phyloP scores from a whole-genome alignment of 2,888 invertebrate species.

The Athrips mouffetella region DNA sequence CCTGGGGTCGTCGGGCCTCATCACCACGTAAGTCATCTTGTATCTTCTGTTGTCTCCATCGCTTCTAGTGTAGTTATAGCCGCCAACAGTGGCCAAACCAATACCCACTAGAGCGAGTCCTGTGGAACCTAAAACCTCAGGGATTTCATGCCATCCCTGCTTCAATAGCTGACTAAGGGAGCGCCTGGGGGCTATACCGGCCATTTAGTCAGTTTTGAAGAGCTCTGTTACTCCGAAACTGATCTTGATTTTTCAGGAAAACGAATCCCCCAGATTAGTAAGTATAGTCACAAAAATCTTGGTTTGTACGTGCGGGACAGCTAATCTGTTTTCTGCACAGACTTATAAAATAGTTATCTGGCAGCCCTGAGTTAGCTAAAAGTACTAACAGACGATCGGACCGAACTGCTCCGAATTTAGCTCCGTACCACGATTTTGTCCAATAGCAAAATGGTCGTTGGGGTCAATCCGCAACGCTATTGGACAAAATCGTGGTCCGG shows the following conservation, averaged over 20 bases:
- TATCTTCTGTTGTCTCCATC: slow-evolving; percentile 84
- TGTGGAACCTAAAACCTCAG: slow-evolving; percentile 82
- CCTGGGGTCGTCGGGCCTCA: slow-evolving; percentile 83
- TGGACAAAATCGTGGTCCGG: no score
- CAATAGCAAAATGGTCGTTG: no score
- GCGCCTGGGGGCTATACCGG: slow-evolving; percentile 49
- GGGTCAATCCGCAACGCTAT: no score
- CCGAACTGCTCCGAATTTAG: no score
- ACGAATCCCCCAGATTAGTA: no score
- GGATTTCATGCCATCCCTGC: slow-evolving; percentile 82
- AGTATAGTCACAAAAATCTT: no score
- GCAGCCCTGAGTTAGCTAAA: no score
- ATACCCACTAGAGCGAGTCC: slow-evolving; percentile 79
- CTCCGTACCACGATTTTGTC: no score
- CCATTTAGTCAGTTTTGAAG: slow-evolving; percentile 35
- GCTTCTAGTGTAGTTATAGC: slow-evolving; percentile 70
- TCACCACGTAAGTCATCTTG: slow-evolving; percentile 80
- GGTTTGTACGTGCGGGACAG: no score
- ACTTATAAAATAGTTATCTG: no score
- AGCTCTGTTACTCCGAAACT: slow-evolving; percentile 1
- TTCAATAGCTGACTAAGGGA: slow-evolving; percentile 55
- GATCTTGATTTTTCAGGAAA: not conserved
- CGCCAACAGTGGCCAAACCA: slow-evolving; percentile 63
- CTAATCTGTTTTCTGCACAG: no score
- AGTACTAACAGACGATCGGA: no score